Evolutionary conservation across 2,888 invertebrate genomes (phyloP), one percentile per base, ranked within the genome.

Genomic region (Coronaproctus castanopsis): DNA sequence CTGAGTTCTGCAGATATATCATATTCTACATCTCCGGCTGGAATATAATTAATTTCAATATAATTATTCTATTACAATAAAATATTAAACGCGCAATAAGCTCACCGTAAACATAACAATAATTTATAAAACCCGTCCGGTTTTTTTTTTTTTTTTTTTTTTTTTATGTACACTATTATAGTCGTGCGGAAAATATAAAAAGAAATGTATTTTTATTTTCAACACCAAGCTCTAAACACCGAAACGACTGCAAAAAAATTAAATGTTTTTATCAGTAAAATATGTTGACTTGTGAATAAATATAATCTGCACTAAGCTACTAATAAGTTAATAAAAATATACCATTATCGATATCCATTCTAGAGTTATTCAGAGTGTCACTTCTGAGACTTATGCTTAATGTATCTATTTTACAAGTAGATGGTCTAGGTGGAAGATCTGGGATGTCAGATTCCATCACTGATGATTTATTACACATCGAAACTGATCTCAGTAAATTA

Each of bases 1-100:
- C 79, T 76, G 69, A 88, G 76, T 61, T 79, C 79, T 51, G 76
- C 77, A 1, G 83, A 83, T 64, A 84, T 74, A 74, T 86, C 84
- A 20, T 78, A 72, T 61, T 81, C 80, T 64, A 75, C 58, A 53
- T 36, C 36, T 14, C 5, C 14, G 5, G 36, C 36, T 36, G 14
- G 14, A 36, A 36, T 14, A 36, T n/a, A n/a, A n/a, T n/a, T n/a
- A n/a, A n/a, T n/a, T n/a, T n/a, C n/a, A n/a, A n/a, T n/a, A n/a
- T n/a, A n/a, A n/a, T n/a, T n/a, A n/a, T n/a, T n/a, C n/a, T n/a
- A n/a, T n/a, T n/a, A 52, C 8, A 52, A 19, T n/a, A 19, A 52
- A 52, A 52, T 8, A 52, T n/a, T 52, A n/a, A 8, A 20, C 20
- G 49, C 14, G 10, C 10, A 48, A 48, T 48, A 14, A 48, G 10